Evolutionary conservation across 2,797 vertebrate species (phyloP).

Genomic region (Thamnophis elegans): DNA sequence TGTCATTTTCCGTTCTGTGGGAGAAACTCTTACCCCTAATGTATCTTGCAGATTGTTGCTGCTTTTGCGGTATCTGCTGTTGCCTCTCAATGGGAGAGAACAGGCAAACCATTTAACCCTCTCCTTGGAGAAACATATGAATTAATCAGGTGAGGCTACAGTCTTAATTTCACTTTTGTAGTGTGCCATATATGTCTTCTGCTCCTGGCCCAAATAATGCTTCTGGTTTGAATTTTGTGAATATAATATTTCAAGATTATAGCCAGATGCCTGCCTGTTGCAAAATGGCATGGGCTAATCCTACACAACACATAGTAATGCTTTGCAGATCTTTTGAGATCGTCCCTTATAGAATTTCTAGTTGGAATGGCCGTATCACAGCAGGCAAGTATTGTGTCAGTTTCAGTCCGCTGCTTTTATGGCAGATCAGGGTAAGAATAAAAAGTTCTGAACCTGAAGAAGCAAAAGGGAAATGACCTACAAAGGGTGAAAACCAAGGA

Average conservation of each 20-base stretch:
- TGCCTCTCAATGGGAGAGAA: slow-evolving; percentile 97
- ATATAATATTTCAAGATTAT: neutral
- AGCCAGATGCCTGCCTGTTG: neutral
- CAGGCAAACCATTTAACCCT: slow-evolving; percentile 97
- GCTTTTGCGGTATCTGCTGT: slow-evolving; percentile 97
- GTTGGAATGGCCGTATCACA: neutral
- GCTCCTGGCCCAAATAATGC: neutral
- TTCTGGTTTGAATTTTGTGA: neutral
- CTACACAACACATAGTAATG: neutral
- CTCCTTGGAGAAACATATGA: slow-evolving; percentile 96
- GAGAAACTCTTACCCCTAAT: neutral
- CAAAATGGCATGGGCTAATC: neutral
- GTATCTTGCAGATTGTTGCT: slow-evolving; percentile 81
- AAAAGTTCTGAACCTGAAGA: neutral
- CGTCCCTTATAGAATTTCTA: neutral
- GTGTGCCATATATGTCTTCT: neutral
- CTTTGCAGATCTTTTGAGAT: neutral
- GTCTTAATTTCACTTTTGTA: neutral
- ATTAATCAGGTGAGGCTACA: slow-evolving; percentile 80
- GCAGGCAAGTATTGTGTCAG: neutral
- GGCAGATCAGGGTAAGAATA: neutral
- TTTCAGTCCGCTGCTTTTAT: neutral
- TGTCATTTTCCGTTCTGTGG: slow-evolving; percentile 3
- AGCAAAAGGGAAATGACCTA: neutral
- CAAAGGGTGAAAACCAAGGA: neutral